Conservation (phyloP, 1,140 invertebrate genomes). For the Bombus impatiens region DNA sequence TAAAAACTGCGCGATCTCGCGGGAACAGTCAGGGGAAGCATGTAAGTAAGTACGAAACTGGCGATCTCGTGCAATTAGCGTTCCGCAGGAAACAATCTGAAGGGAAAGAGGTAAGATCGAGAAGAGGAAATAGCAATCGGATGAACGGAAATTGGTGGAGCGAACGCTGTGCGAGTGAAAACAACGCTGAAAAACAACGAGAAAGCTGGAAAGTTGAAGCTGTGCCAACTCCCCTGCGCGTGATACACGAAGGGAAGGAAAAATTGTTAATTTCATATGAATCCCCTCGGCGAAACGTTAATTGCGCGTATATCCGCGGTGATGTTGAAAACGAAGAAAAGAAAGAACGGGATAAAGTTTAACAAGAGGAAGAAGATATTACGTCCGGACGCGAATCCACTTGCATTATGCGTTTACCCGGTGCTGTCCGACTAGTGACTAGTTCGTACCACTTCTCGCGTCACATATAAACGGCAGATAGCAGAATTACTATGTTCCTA, state of each 20-base stretch:
- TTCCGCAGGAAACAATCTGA: constrained; percentile 1
- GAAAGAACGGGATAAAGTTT: not conserved
- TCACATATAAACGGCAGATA: not conserved
- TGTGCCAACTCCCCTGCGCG: constrained; percentile 13
- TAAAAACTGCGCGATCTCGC: not conserved
- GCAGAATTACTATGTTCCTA: not conserved
- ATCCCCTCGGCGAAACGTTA: not conserved
- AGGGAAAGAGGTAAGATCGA: not conserved
- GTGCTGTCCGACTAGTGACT: not conserved
- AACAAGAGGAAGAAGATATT: not conserved
- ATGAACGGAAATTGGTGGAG: constrained; percentile 45
- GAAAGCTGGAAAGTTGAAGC: constrained; percentile 15
- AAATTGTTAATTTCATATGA: constrained; percentile 31
- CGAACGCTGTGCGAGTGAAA: not conserved
- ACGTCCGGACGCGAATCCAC: no score
- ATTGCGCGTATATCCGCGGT: not conserved
- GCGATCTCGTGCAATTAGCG: constrained; percentile 46
- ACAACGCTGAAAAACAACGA: constrained; percentile 12
- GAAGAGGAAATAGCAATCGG: not conserved
- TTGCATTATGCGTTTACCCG: no score
- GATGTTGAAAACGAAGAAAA: no score
- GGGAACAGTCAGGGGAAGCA: not conserved
- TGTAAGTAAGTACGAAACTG: constrained; percentile 25
- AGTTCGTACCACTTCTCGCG: not conserved
- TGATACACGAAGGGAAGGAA: not conserved